phyloP scores from a whole-genome alignment of 2,888 invertebrate genomes.

The Achlya flavicornis region DNA sequence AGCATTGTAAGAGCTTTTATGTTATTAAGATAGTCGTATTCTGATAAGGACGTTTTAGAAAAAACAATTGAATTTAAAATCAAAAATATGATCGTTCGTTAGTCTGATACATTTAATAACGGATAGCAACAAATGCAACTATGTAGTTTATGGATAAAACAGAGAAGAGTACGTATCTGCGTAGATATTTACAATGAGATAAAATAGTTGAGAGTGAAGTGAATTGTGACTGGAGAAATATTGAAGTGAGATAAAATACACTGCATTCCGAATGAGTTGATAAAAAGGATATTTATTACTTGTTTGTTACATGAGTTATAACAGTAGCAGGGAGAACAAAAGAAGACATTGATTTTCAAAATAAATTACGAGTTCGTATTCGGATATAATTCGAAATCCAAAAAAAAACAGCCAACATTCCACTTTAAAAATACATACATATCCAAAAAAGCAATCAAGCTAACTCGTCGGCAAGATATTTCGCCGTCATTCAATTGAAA shows the following conservation, averaged over 20 bases:
- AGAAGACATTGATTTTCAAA: neutral
- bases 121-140: conserved; percentile 22
- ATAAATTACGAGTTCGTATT: neutral
- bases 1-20: conserved; percentile 56
- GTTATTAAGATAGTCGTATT: conserved; percentile 46
- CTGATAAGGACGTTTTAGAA: conserved; percentile 36
- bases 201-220: conserved; percentile 6
- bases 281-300: neutral
- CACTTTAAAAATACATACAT: neutral
- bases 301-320: neutral
- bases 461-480: conserved; percentile 11
- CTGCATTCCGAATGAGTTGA: neutral
- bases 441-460: conserved; percentile 11
- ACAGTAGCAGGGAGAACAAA: neutral
- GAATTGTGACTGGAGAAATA: conserved; percentile 5
- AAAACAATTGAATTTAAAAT: conserved; percentile 35
- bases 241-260: conserved; percentile 2
- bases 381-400: neutral
- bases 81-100: conserved; percentile 32
- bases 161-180: neutral
- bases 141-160: conserved; percentile 16
- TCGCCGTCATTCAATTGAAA: conserved; percentile 13
- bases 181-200: conserved; percentile 6
- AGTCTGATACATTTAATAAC: conserved; percentile 35
- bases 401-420: neutral